Evolutionary conservation across 2,113 vertebrate genomes (phyloP).

Genomic region (Urocitellus parryii): DNA sequence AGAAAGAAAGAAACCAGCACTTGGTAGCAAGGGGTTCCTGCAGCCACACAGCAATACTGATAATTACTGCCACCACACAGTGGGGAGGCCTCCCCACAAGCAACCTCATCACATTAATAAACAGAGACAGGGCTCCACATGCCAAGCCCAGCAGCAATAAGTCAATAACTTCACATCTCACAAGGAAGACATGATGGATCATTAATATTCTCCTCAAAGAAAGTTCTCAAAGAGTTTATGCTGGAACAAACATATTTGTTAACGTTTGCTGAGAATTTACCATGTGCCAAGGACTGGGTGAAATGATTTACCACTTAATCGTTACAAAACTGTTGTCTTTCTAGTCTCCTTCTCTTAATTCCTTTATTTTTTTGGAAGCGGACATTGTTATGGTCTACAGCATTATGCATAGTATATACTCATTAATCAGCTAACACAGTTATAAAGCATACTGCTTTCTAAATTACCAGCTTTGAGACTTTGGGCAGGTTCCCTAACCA

Average conservation of each 20-base stretch:
- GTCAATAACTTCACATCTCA: conserved; percentile 61
- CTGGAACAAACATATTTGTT: not conserved
- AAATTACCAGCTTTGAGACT: not conserved
- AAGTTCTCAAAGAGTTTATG: conserved; percentile 16
- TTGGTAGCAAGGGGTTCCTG: conserved; percentile 4
- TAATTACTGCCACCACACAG: conserved; percentile 43
- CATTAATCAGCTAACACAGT: not conserved
- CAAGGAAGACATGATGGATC: conserved; percentile 51
- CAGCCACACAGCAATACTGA: not conserved
- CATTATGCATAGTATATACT: not conserved
- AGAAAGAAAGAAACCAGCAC: not conserved
- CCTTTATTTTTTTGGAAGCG: conserved; percentile 18
- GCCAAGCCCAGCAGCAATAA: not conserved
- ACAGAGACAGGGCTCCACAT: conserved; percentile 42
- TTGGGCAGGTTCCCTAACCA: not conserved
- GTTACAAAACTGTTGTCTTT: not conserved
- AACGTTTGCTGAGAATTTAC: conserved; percentile 32
- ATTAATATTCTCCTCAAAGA: conserved; percentile 8
- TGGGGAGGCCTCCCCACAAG: not conserved
- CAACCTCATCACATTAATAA: conserved; percentile 66
- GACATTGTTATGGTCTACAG: not conserved
- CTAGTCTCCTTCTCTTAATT: conserved; percentile 19
- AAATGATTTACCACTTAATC: not conserved
- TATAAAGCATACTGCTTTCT: not conserved
- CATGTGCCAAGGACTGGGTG: not conserved